Evolutionary conservation across 92 coral and sea anemone genomes (phyloP).

Genomic region (Palythoa caribaeorum): DNA sequence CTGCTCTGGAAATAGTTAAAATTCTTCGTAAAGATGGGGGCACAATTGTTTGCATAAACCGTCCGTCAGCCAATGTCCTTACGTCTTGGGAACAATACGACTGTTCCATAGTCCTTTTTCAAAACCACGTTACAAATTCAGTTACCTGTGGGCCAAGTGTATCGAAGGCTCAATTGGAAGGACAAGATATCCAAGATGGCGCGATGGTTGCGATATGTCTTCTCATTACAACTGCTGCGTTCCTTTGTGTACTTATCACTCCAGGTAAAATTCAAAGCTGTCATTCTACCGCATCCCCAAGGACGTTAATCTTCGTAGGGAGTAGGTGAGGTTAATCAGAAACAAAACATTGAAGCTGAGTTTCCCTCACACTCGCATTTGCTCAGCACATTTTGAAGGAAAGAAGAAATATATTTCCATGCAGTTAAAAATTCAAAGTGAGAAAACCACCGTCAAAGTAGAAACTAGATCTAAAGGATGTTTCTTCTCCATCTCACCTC

Average conservation of each 20-base stretch:
- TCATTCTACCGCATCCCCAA: conserved; percentile 63
- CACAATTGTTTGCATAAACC: too few relatives aligned
- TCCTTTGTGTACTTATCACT: conserved; percentile 63
- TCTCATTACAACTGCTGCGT: conserved; percentile 63
- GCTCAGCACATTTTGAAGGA: conserved; percentile 64
- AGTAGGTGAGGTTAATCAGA: conserved; percentile 55
- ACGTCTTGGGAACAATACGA: too few relatives aligned
- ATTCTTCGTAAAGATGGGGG: too few relatives aligned
- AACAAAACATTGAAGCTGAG: conserved; percentile 55
- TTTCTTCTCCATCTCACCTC: conserved; percentile 50
- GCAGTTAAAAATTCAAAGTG: conserved; percentile 49
- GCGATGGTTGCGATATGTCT: conserved; percentile 47
- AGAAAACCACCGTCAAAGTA: conserved; percentile 62
- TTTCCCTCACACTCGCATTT: conserved; percentile 60
- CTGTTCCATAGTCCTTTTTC: too few relatives aligned
- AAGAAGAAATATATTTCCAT: conserved; percentile 64
- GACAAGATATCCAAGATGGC: conserved; percentile 9
- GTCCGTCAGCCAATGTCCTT: too few relatives aligned
- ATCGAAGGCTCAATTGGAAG: conserved; percentile 48
- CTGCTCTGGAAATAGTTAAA: too few relatives aligned
- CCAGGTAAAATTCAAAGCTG: conserved; percentile 51
- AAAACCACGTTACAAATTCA: too few relatives aligned
- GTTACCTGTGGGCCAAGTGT: conserved; percentile 32
- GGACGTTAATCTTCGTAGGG: conserved; percentile 50
- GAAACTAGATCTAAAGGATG: conserved; percentile 60